Conservation (phyloP, 2,113 vertebrate genomes). For the Bostrychus sinensis region DNA sequence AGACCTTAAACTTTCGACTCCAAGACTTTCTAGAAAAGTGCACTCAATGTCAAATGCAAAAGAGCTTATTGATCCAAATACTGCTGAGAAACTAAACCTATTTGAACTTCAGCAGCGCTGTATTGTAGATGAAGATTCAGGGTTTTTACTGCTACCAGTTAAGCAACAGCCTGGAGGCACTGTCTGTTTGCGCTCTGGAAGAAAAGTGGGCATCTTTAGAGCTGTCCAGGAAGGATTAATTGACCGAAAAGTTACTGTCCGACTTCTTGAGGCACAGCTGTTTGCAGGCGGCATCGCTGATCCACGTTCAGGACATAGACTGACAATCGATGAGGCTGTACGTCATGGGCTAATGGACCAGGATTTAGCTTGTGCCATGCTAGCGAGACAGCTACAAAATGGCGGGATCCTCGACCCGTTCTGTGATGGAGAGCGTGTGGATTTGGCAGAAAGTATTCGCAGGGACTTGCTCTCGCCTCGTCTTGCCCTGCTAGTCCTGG, state of each 20-base stretch:
- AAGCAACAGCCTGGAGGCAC: slow-evolving; percentile 87
- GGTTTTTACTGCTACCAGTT: slow-evolving; percentile 87
- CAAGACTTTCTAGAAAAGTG: slow-evolving; percentile 74
- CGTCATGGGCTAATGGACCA: slow-evolving; percentile 86
- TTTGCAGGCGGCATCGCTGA: slow-evolving; percentile 94
- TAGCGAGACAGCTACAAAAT: slow-evolving; percentile 85
- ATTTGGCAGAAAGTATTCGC: slow-evolving; percentile 84
- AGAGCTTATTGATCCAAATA: slow-evolving; percentile 92
- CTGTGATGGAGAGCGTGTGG: slow-evolving; percentile 79
- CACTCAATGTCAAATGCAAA: slow-evolving; percentile 68
- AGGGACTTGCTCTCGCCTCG: slow-evolving; percentile 82
- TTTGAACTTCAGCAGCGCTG: slow-evolving; percentile 82
- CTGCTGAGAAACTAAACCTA: slow-evolving; percentile 85
- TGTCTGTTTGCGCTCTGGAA: slow-evolving; percentile 85
- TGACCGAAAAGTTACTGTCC: slow-evolving; percentile 83
- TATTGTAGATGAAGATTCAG: slow-evolving; percentile 81
- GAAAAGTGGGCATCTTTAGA: slow-evolving; percentile 87
- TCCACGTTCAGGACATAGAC: slow-evolving; percentile 87
- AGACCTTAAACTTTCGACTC: slow-evolving; percentile 74
- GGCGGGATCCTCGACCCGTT: slow-evolving; percentile 87
- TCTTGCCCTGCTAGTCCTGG: slow-evolving; percentile 84
- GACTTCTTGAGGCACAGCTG: slow-evolving; percentile 91
- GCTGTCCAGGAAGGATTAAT: slow-evolving; percentile 91
- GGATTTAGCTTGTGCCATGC: slow-evolving; percentile 86
- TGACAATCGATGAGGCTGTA: slow-evolving; percentile 85